Evolutionary conservation across 2,113 vertebrate species (phyloP).

Genomic region (Synodontis membranacea): DNA sequence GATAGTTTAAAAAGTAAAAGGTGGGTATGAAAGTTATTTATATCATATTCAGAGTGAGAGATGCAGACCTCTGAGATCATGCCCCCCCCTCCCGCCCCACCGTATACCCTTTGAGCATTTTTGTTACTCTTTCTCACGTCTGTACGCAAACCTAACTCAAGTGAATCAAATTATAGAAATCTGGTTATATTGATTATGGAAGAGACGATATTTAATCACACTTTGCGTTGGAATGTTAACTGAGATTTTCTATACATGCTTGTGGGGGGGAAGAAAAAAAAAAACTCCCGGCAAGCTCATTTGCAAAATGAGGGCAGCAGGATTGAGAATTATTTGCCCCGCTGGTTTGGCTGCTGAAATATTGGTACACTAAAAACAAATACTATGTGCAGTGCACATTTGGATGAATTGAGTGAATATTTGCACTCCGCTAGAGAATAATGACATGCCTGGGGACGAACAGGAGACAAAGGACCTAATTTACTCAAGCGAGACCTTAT

Average conservation of each 20-base stretch:
- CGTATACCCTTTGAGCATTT: neutral
- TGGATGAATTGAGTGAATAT: constrained; percentile 4
- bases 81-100: too few relatives aligned
- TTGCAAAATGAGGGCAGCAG: neutral
- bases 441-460: constrained; percentile 19
- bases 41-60: neutral
- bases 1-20: neutral
- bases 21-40: neutral
- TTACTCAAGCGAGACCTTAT: neutral
- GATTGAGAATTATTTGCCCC: neutral
- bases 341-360: constrained; percentile 1
- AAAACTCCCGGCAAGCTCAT: neutral
- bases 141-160: neutral
- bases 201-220: neutral
- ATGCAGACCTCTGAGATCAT: neutral
- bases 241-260: neutral
- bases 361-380: neutral
- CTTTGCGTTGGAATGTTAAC: neutral
- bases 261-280: neutral
- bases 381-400: neutral
- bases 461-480: constrained; percentile 24
- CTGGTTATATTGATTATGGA: neutral
- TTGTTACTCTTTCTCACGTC: neutral
- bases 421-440: neutral
- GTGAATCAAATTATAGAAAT: neutral